These are phyloP conservation scores for Acanthosepion pharaonis DNA, from an alignment of 2,888 invertebrate species.

Conservation along the genomic window DNA sequence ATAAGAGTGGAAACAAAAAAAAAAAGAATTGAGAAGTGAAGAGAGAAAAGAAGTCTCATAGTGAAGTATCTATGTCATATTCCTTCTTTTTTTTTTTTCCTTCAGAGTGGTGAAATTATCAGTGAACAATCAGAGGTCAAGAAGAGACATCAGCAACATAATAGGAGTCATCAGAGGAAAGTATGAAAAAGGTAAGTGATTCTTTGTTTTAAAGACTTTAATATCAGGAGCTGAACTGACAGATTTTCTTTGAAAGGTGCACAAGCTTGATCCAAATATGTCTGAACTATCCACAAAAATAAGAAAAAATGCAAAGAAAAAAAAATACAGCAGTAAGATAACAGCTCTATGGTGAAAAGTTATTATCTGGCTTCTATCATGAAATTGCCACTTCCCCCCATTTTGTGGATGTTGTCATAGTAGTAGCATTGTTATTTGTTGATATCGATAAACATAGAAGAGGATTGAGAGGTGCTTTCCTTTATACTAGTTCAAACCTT, in stretches of 20 bases:
- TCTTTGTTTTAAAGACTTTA: background rate
- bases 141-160: conserved; percentile 68
- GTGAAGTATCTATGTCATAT: background rate
- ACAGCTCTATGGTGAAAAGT: no score
- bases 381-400: no score
- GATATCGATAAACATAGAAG: background rate
- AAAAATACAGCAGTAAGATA: no score
- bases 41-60: background rate
- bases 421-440: background rate
- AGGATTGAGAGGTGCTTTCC: background rate
- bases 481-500: background rate
- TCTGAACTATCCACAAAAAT: no score
- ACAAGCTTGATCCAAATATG: no score
- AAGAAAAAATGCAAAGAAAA: no score
- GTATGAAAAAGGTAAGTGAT: conserved; percentile 67
- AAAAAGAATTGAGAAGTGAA: no score
- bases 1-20: no score
- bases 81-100: background rate
- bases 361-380: no score
- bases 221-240: background rate
- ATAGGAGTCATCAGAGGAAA: conserved; percentile 71
- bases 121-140: conserved; percentile 61
- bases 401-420: background rate
- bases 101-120: conserved; percentile 61
- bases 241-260: no score